phyloP scores from a whole-genome alignment of 2,888 invertebrate genomes.

The Lissocephala sabroskyi region DNA sequence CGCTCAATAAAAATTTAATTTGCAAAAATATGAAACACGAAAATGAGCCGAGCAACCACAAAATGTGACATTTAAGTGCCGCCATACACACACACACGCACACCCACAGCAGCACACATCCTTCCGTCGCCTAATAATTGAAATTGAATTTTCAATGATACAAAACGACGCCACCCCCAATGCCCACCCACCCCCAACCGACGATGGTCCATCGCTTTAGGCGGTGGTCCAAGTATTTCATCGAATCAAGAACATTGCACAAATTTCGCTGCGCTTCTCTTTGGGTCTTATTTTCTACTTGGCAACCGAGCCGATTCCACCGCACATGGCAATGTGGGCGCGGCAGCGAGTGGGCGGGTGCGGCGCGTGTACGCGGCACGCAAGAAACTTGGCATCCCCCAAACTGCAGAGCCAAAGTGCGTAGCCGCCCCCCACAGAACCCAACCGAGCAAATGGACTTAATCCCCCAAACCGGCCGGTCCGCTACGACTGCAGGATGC shows the following conservation, averaged over 20 bases:
- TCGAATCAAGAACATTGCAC: slow-evolving; percentile 45
- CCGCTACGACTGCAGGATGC: no score
- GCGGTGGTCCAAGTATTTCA: slow-evolving; percentile 52
- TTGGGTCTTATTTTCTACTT: slow-evolving; percentile 30
- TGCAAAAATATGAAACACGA: slow-evolving; percentile 54
- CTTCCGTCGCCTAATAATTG: slow-evolving; percentile 54
- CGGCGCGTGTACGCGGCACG: no score
- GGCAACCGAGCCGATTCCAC: no score
- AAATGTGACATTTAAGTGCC: slow-evolving; percentile 46
- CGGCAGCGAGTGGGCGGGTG: no score
- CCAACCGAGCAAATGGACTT: no score
- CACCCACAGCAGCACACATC: slow-evolving; percentile 9
- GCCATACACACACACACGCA: slow-evolving; percentile 16
- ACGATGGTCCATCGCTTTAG: no score
- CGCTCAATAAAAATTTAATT: slow-evolving; percentile 66
- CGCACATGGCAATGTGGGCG: not conserved
- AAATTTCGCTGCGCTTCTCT: slow-evolving; percentile 18
- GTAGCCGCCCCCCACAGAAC: no score
- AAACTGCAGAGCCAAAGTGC: no score
- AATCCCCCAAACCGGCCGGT: no score
- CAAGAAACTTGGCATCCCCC: not conserved
- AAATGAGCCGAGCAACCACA: slow-evolving; percentile 39
- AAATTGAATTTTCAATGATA: slow-evolving; percentile 62
- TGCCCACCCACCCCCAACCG: slow-evolving; percentile 19
- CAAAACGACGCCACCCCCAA: slow-evolving; percentile 21